Conservation (phyloP, 35 echinoderm and acorn worm genomes). For the Strongylocentrotus purpuratus region DNA sequence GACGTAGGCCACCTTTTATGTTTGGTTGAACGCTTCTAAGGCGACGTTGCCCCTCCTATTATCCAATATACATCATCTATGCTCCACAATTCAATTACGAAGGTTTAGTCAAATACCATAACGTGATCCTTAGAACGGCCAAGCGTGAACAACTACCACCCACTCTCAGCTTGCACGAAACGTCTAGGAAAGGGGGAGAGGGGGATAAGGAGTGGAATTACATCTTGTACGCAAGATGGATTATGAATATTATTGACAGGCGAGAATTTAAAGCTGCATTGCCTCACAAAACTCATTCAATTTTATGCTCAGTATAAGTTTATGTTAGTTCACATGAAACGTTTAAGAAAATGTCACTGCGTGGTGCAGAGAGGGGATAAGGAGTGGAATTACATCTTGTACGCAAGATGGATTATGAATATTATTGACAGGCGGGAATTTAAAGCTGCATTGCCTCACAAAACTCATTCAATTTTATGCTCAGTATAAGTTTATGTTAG, state of each 20-base stretch:
- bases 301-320: no score
- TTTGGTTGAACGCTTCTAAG: background rate
- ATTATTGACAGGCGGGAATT: background rate
- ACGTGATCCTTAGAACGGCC: slow-evolving; percentile 13
- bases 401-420: background rate
- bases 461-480: background rate
- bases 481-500: background rate
- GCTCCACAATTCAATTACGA: slow-evolving; percentile 29
- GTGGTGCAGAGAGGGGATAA: background rate
- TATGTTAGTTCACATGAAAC: no score
- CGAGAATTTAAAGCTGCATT: background rate
- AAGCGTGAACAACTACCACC: slow-evolving; percentile 11
- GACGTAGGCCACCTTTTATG: background rate
- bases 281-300: background rate
- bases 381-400: background rate
- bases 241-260: slow-evolving; percentile 19
- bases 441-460: background rate
- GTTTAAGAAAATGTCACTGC: background rate
- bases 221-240: background rate
- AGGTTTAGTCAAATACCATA: slow-evolving; percentile 51
- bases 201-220: background rate
- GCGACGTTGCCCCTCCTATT: background rate
- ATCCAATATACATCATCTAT: slow-evolving; percentile 40
- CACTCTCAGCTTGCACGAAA: background rate
- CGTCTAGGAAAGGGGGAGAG: background rate